Base-by-base conservation (phyloP, 2,888 invertebrate genomes). In the Morpho deidamia region DNA sequence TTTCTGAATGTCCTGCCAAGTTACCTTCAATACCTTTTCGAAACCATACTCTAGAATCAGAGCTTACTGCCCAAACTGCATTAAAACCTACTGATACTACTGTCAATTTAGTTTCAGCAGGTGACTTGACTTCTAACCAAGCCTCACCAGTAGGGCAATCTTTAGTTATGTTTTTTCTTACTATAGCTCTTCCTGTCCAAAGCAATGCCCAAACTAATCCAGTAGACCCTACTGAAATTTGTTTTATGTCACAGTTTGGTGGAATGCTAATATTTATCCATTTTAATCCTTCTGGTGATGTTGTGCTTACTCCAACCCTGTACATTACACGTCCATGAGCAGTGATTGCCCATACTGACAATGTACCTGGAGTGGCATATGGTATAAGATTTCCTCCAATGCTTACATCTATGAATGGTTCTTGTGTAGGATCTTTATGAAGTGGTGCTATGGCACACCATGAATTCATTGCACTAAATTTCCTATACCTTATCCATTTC, bases 311-410 rank as follows among this genome's bases (percentile, higher is more conserved):
- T 10, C 95, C 95, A 55, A 93, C 92, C 66, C 98, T 92, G 70
- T 94, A 96, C 95, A 97, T 96, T 32, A 97, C 96, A 72, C 97
- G 90, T 50, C 97, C 97, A 74, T 96, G 95, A 35, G 97, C 95
- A 33, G 98, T 98, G 50, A 98, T 95, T 8, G 97, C 96, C 98
- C 98, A 98, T 8, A 98, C 97, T 56, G 95, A 89, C 67, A 97
- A 91, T 39, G 92, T 92, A 23, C 96, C 96, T 11, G 92, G 89
- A 58, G 92, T 91, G 14, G 94, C 94, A 71, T 95, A 95, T 47
- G 96, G 94, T 63, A 97, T 92, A 71, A 93, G 93, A 71, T 94
- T 94, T 32, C 97, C 97, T 37, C 97, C 97, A 65, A 97, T 94
- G 56, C 95, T 92, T 44, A 98, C 93, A 89, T 97, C 97, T 72